Base-by-base conservation (phyloP, 1,140 invertebrate species). In the Drosophila mojavensis region DNA sequence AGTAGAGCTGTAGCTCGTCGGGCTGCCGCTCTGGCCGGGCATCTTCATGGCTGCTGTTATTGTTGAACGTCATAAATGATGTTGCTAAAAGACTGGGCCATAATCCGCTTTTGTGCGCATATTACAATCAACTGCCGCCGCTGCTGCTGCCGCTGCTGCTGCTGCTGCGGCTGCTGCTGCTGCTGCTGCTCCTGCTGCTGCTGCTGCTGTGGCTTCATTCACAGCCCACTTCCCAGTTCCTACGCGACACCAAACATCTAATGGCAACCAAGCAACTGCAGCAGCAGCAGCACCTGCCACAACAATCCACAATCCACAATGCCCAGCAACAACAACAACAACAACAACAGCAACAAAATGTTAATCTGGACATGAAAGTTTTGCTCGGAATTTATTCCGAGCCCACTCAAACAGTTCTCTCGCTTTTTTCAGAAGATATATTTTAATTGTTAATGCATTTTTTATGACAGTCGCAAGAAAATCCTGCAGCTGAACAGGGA, bases 61-160 rank as follows among this genome's bases (percentile, higher is more conserved):
- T 88, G 79, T 89, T 86, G 79, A 70, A 83, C 83, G 83, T 83
- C 83, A 86, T 86, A 86, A 86, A 86, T 89, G 84, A 89, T 86
- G 79, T 78, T 79, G 84, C 79, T 83, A 85, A 89, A 67, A 88
- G 76, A 86, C 75, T 83, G 79, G 67, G 78, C 72, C 78, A 89
- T 86, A 86, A 86, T 86, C 83, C 83, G 83, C 83, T 83, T 88
- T 83, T 89, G 84, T 89, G 84, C 78, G 83, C 79, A 89, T 86
- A 77, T 86, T 79, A 88, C 82, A 86, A 83, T 86, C 82, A 88
- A 89, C 88, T 70, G 83, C 58, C 64, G 72, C 55, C 54, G 28
- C 28, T 33, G 58, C 41, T 33, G 43, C 26, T 5, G 28, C 17
- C 33, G 10, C 28, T 5, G 36, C 28, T 33, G 20, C 20, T 24